These are phyloP conservation scores for Noturus placidus DNA, from an alignment of 2,113 vertebrate species.

Conservation along the genomic window DNA sequence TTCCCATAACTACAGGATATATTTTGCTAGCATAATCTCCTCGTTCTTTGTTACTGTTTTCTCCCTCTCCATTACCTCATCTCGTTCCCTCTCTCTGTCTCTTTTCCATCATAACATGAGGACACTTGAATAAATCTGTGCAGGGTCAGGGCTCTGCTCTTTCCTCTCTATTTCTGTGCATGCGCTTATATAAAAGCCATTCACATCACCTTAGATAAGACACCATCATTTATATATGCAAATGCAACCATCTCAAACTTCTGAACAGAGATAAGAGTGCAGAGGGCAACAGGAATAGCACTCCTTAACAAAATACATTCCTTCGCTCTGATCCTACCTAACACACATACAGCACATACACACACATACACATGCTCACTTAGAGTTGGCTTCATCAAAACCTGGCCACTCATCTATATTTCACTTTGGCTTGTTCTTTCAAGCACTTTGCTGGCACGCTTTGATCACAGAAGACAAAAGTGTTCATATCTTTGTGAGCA, in stretches of 20 bases:
- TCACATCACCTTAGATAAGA: conserved; percentile 50
- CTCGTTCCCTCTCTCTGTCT: background rate
- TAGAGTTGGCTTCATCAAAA: conserved; percentile 53
- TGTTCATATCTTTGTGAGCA: conserved; percentile 46
- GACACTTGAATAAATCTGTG: conserved; percentile 47
- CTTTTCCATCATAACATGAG: conserved; percentile 24
- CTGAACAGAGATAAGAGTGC: conserved; percentile 5
- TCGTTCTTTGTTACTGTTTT: background rate
- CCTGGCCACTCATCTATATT: conserved; percentile 59
- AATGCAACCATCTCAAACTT: conserved; percentile 38
- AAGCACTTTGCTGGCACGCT: conserved; percentile 50
- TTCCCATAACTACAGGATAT: background rate
- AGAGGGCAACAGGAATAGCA: conserved; percentile 29
- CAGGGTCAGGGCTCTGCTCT: conserved; percentile 26
- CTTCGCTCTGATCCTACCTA: conserved; percentile 40
- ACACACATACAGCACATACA: conserved; percentile 43
- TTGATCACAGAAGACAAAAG: conserved; percentile 60
- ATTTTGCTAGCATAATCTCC: background rate
- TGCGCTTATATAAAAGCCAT: conserved; percentile 51
- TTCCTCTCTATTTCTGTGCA: conserved; percentile 38
- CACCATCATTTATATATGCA: conserved; percentile 52
- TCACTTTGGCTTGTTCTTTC: conserved; percentile 61
- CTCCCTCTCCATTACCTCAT: background rate
- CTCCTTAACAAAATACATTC: conserved; percentile 49
- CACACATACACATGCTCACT: conserved; percentile 43